Evolutionary conservation across 2,888 invertebrate genomes (phyloP).

Genomic region (Laspeyria flexula): DNA sequence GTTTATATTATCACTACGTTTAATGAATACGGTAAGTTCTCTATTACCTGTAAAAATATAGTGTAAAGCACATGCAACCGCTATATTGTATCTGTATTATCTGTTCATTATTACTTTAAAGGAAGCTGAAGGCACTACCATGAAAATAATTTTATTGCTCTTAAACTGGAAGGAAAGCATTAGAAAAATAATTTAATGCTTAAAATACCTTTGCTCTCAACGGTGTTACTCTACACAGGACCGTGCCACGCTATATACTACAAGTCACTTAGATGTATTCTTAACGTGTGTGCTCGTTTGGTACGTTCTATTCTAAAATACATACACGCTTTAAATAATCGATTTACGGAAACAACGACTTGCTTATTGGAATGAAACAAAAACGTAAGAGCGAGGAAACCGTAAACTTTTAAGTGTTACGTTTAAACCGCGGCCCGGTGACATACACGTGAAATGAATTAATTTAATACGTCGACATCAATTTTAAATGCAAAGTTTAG

Average conservation of each 20-base stretch:
- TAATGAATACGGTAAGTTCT: conserved; percentile 80
- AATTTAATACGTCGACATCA: conserved; percentile 63
- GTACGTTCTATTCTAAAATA: conserved; percentile 44
- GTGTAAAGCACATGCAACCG: conserved; percentile 81
- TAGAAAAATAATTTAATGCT: conserved; percentile 81
- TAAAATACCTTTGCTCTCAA: conserved; percentile 70
- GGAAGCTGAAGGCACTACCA: conserved; percentile 85
- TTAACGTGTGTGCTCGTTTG: conserved; percentile 46
- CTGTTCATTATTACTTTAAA: conserved; percentile 66
- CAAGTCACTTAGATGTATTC: conserved; percentile 59
- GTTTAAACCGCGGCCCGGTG: conserved; percentile 32
- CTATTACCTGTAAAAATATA: conserved; percentile 84
- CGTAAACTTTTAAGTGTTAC: conserved; percentile 37
- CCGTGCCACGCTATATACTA: conserved; percentile 67
- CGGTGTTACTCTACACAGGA: conserved; percentile 63
- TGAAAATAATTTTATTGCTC: conserved; percentile 81
- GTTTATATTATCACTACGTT: conserved; percentile 77
- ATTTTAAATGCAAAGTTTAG: conserved; percentile 80
- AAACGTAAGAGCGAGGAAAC: conserved; percentile 40
- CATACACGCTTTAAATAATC: conserved; percentile 55
- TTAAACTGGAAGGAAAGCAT: conserved; percentile 75
- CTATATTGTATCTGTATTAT: conserved; percentile 68
- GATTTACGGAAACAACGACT: conserved; percentile 63
- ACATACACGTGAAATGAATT: conserved; percentile 42
- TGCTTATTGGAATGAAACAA: conserved; percentile 64